Base-by-base conservation (phyloP, 2,888 invertebrate genomes). In the Cenopis cana region DNA sequence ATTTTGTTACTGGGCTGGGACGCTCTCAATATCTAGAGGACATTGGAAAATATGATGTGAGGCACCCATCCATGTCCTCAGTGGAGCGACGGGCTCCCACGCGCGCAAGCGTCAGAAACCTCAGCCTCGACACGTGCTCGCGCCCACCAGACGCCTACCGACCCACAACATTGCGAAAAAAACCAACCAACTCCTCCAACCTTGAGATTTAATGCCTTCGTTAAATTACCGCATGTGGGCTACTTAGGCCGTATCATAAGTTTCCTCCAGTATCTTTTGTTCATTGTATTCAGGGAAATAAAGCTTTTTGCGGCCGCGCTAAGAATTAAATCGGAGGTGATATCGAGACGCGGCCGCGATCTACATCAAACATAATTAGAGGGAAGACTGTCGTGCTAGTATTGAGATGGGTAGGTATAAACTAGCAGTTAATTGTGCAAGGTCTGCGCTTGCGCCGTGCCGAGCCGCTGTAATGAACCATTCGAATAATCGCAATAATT, bases 111-210 rank as follows among this genome's bases (percentile, higher is more conserved):
- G 86, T 64, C 84, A 82, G 84, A 82, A 80, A 83, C 84, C 88
- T 86, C 85, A 80, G 78, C 79, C 79, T 78, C 81, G 84, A 90
- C 92, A 91, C 91, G 91, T 91, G 90, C 88, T 86, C 88, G 86
- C 91, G 89, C 92, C 92, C 92, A 92, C 93, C 80, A 83, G 81
- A 88, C 91, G 87, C 91, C 93, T 87, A 91, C 92, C 84, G 78
- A 81, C 84, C 79, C 87, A 89, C 82, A 89, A 87, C 87, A 85
- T 92, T 92, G 92, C 92, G 89, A 93, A 93, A 93, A n/a, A 91
- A 90, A 87, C 87, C 79, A 83, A 85, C 85, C 81, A 84, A 88
- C 87, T 90, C 82, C 84, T 82, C 78, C 82, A 90, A 89, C 93
- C 92, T 93, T 93, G 91, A 89, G 85, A 88, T 87, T 89, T 88